Base-by-base conservation (phyloP, 2,888 invertebrate genomes). In the Trichogramma evanescens region DNA sequence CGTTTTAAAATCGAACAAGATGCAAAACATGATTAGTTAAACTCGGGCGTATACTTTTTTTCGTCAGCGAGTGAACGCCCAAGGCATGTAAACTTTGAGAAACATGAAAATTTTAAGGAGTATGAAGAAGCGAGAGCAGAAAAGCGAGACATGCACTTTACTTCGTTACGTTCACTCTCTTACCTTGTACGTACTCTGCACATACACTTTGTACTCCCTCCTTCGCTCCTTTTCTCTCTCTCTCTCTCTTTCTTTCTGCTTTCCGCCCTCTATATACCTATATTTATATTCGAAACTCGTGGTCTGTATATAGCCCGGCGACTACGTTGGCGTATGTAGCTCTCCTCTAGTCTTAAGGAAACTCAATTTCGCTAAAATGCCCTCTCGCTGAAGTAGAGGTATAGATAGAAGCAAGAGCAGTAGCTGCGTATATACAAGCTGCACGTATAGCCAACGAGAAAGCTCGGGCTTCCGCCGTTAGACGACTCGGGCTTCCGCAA, bases 361-460 rank as follows among this genome's bases (percentile, higher is more conserved):
- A 72, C 69, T 72, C 73, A 75, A 76, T 76, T 73, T 72, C 71
- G 70, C 67, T 74, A 74, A 74, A 74, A 74, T 72, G 70, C 68
- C 61, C 62, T 54, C 54, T 38, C 44, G 10, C n/a, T 10, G 50
- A 59, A 61, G 58, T 58, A 54, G 54, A 56, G 42, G 26, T 26
- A 26, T 26, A 26, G 26, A 26, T 26, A 26, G 26, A 26, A 26
- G 9, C 39, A 54, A 40, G 26, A 42, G 50, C 40, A 54, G 53
- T 42, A 56, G 44, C 50, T 26, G 54, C 55, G 53, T 50, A 57
- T 53, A 50, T 51, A 46, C 60, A 45, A 56, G 54, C 45, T 56
- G 61, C 59, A 55, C 61, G 58, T 57, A 59, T 52, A 61, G 58
- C 59, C 41, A 61, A 55, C 41, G 50, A 60, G 60, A 60, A 51